Base-by-base conservation (phyloP, 2,888 invertebrate species). In the Notodonta dromedarius region DNA sequence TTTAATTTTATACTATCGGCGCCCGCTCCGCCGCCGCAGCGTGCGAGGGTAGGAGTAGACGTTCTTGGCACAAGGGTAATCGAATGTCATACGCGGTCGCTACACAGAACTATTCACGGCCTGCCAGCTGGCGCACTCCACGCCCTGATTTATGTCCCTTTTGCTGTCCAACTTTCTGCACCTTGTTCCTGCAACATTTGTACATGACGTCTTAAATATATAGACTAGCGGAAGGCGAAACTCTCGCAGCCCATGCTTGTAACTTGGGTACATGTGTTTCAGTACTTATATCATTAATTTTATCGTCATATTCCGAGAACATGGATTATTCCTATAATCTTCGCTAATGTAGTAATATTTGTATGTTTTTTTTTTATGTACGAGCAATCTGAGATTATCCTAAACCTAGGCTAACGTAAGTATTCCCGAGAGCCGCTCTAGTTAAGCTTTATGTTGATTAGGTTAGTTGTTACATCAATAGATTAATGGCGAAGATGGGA, bases 161-260 rank as follows among this genome's bases (percentile, higher is more conserved):
- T 82, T 75, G 79, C 86, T 86, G 89, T 87, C 89, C 87, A 90
- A 91, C 88, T 91, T 91, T 90, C 89, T 86, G 88, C 90, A 89
- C 90, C 91, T 88, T 86, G 89, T 88, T 87, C 83, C 84, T 84
- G 89, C 82, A 86, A 86, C 92, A 91, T 84, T 88, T 91, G 92
- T 87, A 86, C 86, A 82, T 83, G 92, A 89, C 91, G 80, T 86
- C 87, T 85, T 82, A 83, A 88, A 90, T 90, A 85, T 89, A 89
- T 84, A 78, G 83, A 78, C 74, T 75, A 71, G 78, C 71, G 70
- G 73, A 78, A 74, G 69, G 76, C 66, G 81, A 78, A 83, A 83
- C 82, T 77, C 74, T 55, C 56, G 57, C 65, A 66, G 56, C 64
- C 66, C 61, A 64, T 66, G 63, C 60, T 65, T 65, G 60, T 64